Base-by-base conservation (phyloP, 2,888 invertebrate species). In the Eilema caniola region DNA sequence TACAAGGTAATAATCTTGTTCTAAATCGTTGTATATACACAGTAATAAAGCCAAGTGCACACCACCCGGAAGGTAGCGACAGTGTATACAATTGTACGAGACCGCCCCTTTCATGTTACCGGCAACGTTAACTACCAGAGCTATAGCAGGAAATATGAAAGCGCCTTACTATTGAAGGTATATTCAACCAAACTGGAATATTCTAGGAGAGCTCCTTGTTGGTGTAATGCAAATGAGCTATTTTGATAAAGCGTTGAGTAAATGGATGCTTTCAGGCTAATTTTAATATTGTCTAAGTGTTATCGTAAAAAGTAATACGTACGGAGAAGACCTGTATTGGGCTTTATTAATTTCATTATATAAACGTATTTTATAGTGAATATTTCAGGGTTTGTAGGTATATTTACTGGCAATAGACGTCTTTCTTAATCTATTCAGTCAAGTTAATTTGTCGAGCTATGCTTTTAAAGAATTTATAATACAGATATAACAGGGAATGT, bases 51-150 rank as follows among this genome's bases (percentile, higher is more conserved):
- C 73, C 65, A 37, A 67, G 68, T 70, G 74, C 74, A 79, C 68
- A 80, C 74, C 73, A 70, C 69, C 70, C 73, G 70, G 75, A 79
- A 79, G 82, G 78, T 81, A 78, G 79, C 77, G 81, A 84, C 81
- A 76, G 81, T 83, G 84, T 85, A 79, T 81, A 83, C 80, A 85
- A 73, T 66, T 77, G 78, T 83, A 80, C 81, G 81, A 83, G 78
- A 82, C 86, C 91, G 89, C 90, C 91, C 88, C 86, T 90, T 90
- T 83, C 90, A 73, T 91, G 90, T 91, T 83, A 83, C 81, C 75
- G 79, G 70, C 81, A 75, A 80, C 81, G 79, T 80, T 86, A 85
- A 82, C 84, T 80, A 83, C 80, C 64, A 63, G 28, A 24, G 59
- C 70, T 64, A 63, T 77, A 77, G 68, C 67, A 74, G 79, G 80